These are phyloP conservation scores for Microctonus aethiopoides DNA, from an alignment of 2,888 invertebrate species.

Conservation along the genomic window DNA sequence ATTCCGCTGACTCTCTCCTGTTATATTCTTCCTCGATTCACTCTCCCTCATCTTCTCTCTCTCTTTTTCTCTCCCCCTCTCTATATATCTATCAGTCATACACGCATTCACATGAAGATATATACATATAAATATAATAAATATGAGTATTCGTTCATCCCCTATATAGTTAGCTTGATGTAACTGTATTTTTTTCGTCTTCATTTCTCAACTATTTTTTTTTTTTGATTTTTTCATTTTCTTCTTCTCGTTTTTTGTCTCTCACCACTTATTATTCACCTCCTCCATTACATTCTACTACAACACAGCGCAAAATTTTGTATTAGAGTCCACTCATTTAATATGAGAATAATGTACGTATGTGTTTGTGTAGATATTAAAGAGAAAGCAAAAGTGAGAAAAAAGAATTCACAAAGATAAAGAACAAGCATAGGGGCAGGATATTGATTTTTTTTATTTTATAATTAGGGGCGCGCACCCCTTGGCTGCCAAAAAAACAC, in stretches of 20 bases:
- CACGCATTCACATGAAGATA: background rate
- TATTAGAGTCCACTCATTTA: too few species aligned
- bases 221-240: background rate
- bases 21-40: slow-evolving; percentile 49
- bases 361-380: background rate
- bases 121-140: slow-evolving; percentile 18
- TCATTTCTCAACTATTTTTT: too few species aligned
- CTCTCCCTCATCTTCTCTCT: slow-evolving; percentile 23
- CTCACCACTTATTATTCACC: too few species aligned
- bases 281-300: too few species aligned
- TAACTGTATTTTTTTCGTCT: too few species aligned
- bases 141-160: slow-evolving; percentile 4
- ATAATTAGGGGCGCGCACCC: slow-evolving; percentile 67
- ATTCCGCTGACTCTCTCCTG: slow-evolving; percentile 56
- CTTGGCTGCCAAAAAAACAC: slow-evolving; percentile 64
- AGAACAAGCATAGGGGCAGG: slow-evolving; percentile 57
- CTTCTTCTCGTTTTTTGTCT: slow-evolving; percentile 50
- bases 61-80: slow-evolving; percentile 22
- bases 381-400: slow-evolving; percentile 29
- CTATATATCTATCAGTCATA: background rate
- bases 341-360: too few species aligned
- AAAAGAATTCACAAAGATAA: slow-evolving; percentile 34
- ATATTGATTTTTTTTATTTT: slow-evolving; percentile 68
- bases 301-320: too few species aligned
- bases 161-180: slow-evolving; percentile 1